Evolutionary conservation across 2,797 vertebrate species (phyloP).

Genomic region (Rachycentron canadum): DNA sequence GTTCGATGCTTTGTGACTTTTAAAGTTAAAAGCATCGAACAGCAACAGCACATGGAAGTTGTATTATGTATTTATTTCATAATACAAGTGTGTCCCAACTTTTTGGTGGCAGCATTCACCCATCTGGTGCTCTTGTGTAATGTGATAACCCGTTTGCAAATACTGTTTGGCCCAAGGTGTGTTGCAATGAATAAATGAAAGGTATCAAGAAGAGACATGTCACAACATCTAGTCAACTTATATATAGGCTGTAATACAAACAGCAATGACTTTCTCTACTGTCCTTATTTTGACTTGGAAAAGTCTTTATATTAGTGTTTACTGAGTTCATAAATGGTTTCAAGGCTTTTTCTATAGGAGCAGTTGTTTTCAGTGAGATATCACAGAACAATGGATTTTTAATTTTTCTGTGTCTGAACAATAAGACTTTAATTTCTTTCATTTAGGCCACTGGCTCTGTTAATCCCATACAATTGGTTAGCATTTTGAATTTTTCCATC

Average conservation of each 20-base stretch:
- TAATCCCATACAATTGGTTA: conserved; percentile 42
- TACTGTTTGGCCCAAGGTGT: conserved; percentile 20
- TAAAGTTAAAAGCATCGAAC: too few species aligned
- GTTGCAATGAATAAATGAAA: conserved; percentile 18
- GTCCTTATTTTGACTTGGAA: conserved; percentile 21
- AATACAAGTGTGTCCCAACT: too few species aligned
- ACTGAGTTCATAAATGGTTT: conserved; percentile 11
- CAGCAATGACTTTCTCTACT: background rate
- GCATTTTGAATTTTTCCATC: conserved; percentile 59
- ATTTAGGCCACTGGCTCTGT: conserved; percentile 23
- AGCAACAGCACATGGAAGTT: too few species aligned
- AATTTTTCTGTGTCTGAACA: conserved; percentile 12
- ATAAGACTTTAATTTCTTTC: conserved; percentile 30
- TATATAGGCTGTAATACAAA: conserved; percentile 11
- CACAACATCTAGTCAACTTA: too few species aligned
- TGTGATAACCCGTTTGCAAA: too few species aligned
- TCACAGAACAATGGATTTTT: conserved; percentile 2
- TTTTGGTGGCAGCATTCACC: background rate
- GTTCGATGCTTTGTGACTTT: too few species aligned
- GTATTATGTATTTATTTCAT: too few species aligned
- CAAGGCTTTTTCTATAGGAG: background rate
- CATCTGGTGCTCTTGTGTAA: too few species aligned
- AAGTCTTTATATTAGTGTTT: conserved; percentile 14
- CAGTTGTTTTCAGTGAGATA: conserved; percentile 16
- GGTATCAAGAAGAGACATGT: conserved; percentile 30